Conservation (phyloP, 53 echinoderm and acorn worm species). For the Henricia sp. region DNA sequence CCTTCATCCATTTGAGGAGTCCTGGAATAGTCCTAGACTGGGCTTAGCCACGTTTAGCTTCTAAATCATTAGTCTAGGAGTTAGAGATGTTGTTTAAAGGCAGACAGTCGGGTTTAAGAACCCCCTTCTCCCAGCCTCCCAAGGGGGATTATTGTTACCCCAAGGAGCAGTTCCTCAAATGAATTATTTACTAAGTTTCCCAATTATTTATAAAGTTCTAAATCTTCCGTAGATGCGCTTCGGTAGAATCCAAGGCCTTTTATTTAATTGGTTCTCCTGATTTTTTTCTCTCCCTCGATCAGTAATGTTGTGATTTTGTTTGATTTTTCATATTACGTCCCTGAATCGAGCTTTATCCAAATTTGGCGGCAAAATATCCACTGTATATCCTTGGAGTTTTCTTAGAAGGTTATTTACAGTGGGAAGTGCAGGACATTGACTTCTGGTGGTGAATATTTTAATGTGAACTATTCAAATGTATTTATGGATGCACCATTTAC, state of each 20-base stretch:
- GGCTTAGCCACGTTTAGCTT: slow-evolving; percentile 3
- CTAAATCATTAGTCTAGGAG: background rate
- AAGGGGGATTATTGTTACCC: slow-evolving; percentile 30
- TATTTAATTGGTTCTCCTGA: slow-evolving; percentile 4
- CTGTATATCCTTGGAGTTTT: background rate
- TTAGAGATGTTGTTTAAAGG: background rate
- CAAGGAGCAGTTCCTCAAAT: background rate
- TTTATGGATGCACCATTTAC: too few relatives aligned
- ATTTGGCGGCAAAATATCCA: slow-evolving; percentile 31
- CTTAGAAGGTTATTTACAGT: background rate
- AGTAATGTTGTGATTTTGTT: background rate
- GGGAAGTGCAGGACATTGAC: background rate
- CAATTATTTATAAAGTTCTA: slow-evolving; percentile 19
- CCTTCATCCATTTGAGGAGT: background rate
- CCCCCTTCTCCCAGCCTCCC: background rate
- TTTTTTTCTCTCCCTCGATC: background rate
- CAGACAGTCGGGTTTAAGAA: background rate
- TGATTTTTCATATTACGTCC: slow-evolving; percentile 9
- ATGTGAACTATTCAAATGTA: background rate
- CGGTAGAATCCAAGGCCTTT: background rate
- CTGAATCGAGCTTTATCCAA: slow-evolving; percentile 17
- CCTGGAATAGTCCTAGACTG: background rate
- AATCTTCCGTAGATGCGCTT: slow-evolving; percentile 1
- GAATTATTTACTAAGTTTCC: slow-evolving; percentile 44
- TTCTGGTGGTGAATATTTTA: background rate